Evolutionary conservation across 2,113 vertebrate genomes (phyloP).

Genomic region (Ictidomys tridecemlineatus): DNA sequence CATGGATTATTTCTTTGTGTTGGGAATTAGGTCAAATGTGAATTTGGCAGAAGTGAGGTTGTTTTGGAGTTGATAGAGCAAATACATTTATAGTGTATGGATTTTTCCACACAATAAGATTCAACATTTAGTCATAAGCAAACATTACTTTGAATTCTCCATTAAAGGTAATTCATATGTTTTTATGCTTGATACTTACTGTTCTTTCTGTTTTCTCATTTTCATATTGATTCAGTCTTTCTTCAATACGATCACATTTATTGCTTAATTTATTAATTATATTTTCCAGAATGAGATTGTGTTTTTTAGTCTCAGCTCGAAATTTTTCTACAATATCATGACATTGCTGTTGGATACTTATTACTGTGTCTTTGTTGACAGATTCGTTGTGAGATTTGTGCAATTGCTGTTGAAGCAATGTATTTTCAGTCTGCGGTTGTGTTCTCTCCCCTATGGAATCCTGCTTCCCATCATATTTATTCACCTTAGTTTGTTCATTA

Average conservation of each 20-base stretch:
- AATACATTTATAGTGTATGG: not conserved
- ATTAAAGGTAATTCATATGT: not conserved
- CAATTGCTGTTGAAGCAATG: constrained; percentile 92
- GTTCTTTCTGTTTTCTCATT: constrained; percentile 94
- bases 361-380: constrained; percentile 92
- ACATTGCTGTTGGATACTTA: constrained; percentile 92
- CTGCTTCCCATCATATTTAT: constrained; percentile 89
- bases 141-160: constrained; percentile 2
- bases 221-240: constrained; percentile 92
- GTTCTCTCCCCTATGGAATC: constrained; percentile 92
- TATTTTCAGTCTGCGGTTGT: constrained; percentile 93
- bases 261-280: constrained; percentile 90
- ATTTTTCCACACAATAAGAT: constrained; percentile 17
- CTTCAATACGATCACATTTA: constrained; percentile 90
- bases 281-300: too few relatives aligned
- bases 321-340: constrained; percentile 91
- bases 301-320: constrained; percentile 91
- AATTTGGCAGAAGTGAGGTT: not conserved
- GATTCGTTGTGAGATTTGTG: constrained; percentile 94
- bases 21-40: not conserved
- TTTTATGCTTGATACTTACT: constrained; percentile 85
- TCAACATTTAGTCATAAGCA: constrained; percentile 1
- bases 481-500: constrained; percentile 89
- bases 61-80: not conserved
- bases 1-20: not conserved